Evolutionary conservation across 2,888 invertebrate genomes (phyloP).

Genomic region (Chorisops tibialis): DNA sequence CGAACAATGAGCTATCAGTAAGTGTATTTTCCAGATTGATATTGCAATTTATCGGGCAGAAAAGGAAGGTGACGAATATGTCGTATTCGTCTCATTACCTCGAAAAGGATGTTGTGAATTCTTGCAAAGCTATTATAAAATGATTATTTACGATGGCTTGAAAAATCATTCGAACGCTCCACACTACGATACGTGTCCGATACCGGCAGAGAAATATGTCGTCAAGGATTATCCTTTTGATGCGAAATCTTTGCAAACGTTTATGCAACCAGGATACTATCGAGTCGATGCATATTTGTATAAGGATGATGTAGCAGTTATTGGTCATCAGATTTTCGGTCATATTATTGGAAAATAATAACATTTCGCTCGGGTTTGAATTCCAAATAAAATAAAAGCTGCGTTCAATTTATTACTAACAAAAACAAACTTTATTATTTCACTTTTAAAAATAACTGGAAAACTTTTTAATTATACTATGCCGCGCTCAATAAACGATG

Average conservation of each 20-base stretch:
- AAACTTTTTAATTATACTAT: too few relatives aligned
- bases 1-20: neutral
- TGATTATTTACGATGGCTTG: neutral
- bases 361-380: too few relatives aligned
- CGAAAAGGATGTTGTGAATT: neutral
- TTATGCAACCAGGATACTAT: neutral
- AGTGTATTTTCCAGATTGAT: neutral
- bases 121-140: neutral
- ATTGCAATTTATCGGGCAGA: neutral
- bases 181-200: neutral
- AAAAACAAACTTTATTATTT: too few relatives aligned
- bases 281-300: neutral
- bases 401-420: too few relatives aligned
- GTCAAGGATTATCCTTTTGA: neutral
- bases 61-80: neutral
- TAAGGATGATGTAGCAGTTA: neutral
- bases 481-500: too few relatives aligned
- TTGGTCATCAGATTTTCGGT: neutral
- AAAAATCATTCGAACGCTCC: neutral
- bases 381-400: too few relatives aligned
- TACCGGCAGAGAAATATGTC: neutral
- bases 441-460: too few relatives aligned
- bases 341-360: neutral
- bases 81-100: neutral
- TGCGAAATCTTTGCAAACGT: neutral